Percentiles rank a stretch among this genome's conserved stretches.
phyloP scores from a whole-genome alignment of 1,140 invertebrate species.

The Yoshiicerus persimilis region DNA sequence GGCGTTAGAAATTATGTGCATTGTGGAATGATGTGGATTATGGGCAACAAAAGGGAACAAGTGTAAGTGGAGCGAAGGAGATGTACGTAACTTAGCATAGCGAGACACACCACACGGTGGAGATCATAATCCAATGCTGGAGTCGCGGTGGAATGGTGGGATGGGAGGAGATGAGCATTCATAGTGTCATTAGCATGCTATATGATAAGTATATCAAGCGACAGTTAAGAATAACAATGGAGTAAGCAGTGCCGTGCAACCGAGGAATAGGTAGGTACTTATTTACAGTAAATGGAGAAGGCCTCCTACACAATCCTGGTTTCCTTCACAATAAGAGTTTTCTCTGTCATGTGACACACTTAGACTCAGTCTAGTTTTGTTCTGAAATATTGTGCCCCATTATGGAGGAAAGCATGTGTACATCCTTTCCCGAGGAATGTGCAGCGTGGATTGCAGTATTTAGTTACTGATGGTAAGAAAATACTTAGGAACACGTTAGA shows the following conservation, averaged over 20 bases:
- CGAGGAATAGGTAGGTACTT: background rate
- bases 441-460: background rate
- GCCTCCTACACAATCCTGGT: background rate
- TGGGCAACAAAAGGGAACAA: slow-evolving; percentile 11
- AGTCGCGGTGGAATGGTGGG: background rate
- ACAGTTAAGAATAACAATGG: slow-evolving; percentile 8
- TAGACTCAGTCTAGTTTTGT: background rate
- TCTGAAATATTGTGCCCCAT: background rate
- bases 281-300: background rate
- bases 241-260: background rate
- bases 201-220: background rate
- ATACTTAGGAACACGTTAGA: background rate
- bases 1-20: background rate
- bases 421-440: background rate
- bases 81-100: background rate
- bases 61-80: background rate
- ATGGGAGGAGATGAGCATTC: background rate
- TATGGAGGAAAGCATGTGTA: background rate
- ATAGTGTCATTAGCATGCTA: background rate
- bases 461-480: background rate
- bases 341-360: background rate
- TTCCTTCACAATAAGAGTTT: background rate
- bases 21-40: background rate
- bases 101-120: background rate
- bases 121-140: background rate